Base-by-base conservation (phyloP, 2,888 invertebrate species). In the Dynastes grantii region DNA sequence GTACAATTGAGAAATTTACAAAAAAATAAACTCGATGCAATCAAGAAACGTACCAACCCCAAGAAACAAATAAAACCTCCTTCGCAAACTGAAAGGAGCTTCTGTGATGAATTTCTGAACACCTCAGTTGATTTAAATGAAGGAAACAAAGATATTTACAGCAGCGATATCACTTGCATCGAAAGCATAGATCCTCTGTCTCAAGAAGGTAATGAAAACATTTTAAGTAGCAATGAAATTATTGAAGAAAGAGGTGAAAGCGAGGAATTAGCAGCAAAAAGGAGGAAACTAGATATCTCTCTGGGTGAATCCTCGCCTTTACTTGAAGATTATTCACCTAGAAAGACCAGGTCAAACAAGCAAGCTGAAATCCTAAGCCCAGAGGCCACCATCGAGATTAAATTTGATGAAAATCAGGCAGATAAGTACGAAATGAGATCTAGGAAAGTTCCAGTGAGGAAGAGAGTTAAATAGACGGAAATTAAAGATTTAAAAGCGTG, bases 311-410 rank as follows among this genome's bases (percentile, higher is more conserved):
- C 22, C 1, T 0, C 32, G 8, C 27, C 4, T 2, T 40, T 61
- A 22, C 2, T 71, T 0, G 68, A 77, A 27, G 58, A 71, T 51
- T 79, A 77, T 71, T 80, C 81, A 9, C 77, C 80, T 11, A 79
- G 82, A 45, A 82, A 81, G 65, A 82, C 83, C 55, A 79, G 81
- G 37, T 82, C 81, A 9, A 78, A 76, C 58, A 55, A 75, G 61
- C 78, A 76, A 45, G 49, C 37, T 11, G 76, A 79, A 29, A 27
- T 9, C 55, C 51, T 65, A 51, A 68, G 61, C 55, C 67, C 53
- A 37, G 76, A 79, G 51, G 70, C 68, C 2, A 32, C 40, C 76
- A 45, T 45, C 9, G 77, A 77, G 27, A 75, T 65, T 40, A 77
- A 77, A 37, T 68, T 71, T 6, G 77, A 71, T 2, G 70, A 70